Evolutionary conservation across 2,797 vertebrate genomes (phyloP), one percentile per base, ranked within the genome.

Genomic region (Propithecus perrieri): DNA sequence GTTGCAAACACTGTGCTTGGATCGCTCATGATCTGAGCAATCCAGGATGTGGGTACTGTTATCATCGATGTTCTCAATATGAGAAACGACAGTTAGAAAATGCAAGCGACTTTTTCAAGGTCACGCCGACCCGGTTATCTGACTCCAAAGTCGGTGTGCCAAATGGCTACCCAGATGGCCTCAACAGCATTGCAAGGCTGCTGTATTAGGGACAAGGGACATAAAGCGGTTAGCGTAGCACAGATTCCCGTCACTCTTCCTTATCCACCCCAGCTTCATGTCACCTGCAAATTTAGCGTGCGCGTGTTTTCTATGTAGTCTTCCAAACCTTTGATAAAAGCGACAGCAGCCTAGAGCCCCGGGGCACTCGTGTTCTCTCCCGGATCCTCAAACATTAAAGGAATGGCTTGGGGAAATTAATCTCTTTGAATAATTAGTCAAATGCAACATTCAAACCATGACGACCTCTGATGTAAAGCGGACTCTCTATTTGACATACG

Each of bases 111-210:
- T 38, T 90, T 86, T 72, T 63, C 72, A 93, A 96, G 93, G 91
- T 95, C 91, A 92, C 67, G 11, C 71, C 28, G 48, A 85, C 94
- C 75, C 5, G 5, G 65, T 67, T 96, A 50, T 91, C 75, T 89
- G 91, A 20, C n/a, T 46, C 50, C 71, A 92, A 50, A 75, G 85
- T 89, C 28, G 50, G 2, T 9, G 41, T 4, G 3, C 83, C 11
- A 24, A 75, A 46, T 46, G 90, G 69, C 87, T 72, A 14, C 50
- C 38, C 87, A 48, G 50, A 38, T 81, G 85, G 63, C 46, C 65
- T 80, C 50, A 5, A 13, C 24, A 20, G 46, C 69, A 5, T 5
- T 9, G 30, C 57, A 30, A 65, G 74, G 30, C 71, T 26, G 50
- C 46, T 43, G 13, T 63, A 5, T 61, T 18, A 13, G 46, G 67